phyloP scores from a whole-genome alignment of 2,797 vertebrate species.

The Orestias chungarensis region DNA sequence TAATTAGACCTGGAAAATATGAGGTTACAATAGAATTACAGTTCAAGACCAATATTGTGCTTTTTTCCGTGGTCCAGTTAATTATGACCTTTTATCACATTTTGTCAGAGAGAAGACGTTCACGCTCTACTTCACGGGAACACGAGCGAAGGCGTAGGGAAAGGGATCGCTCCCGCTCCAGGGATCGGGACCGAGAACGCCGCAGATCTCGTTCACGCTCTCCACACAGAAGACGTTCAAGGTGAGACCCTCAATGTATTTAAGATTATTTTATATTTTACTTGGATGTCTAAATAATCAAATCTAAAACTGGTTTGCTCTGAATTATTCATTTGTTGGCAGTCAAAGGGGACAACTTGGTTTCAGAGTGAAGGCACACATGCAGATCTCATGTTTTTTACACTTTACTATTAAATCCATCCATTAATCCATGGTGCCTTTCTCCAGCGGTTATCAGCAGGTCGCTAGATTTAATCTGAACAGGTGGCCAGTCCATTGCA shows the following conservation, averaged over 20 bases:
- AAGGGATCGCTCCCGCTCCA: slow-evolving; percentile 86
- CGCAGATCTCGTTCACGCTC: slow-evolving; percentile 90
- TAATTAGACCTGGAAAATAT: too few species aligned
- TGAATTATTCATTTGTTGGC: not conserved
- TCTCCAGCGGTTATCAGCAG: too few species aligned
- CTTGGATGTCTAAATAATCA: not conserved
- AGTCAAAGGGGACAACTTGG: not conserved
- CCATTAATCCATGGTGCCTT: too few species aligned
- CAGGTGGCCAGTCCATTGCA: too few species aligned
- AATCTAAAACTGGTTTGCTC: not conserved
- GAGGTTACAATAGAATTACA: not conserved
- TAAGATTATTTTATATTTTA: not conserved
- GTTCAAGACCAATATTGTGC: not conserved
- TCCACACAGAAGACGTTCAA: slow-evolving; percentile 89
- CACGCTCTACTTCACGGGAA: slow-evolving; percentile 88
- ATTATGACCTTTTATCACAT: not conserved
- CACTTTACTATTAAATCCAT: too few species aligned
- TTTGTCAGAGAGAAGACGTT: slow-evolving; percentile 87
- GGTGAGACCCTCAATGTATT: slow-evolving; percentile 69
- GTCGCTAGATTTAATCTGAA: too few species aligned
- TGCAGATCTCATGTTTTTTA: not conserved
- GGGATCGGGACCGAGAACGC: slow-evolving; percentile 85
- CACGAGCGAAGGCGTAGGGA: slow-evolving; percentile 88
- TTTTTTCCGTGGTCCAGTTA: not conserved
- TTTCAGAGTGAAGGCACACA: not conserved